These are phyloP conservation scores for Zophobas morio DNA, from an alignment of 1,140 invertebrate genomes.

Conservation along the genomic window DNA sequence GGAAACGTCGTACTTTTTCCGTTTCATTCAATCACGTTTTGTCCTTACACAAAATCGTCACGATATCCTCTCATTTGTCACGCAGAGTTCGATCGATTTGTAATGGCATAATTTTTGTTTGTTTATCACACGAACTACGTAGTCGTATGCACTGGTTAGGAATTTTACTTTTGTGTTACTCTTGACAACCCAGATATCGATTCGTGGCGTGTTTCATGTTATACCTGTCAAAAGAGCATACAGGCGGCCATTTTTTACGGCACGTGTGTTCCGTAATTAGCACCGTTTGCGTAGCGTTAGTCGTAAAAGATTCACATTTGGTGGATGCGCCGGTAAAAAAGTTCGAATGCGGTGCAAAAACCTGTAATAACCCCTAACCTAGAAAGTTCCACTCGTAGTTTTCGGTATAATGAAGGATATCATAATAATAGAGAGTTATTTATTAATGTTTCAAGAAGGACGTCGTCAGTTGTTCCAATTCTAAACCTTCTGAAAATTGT, in stretches of 20 bases:
- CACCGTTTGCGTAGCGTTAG: constrained; percentile 5
- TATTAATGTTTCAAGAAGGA: constrained; percentile 31
- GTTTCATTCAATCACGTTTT: constrained; percentile 45
- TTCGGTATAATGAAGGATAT: not conserved
- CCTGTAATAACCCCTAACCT: not conserved
- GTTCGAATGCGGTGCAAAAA: not conserved
- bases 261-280: constrained; percentile 14
- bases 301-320: constrained; percentile 9
- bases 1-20: constrained; percentile 29
- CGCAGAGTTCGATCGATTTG: constrained; percentile 25
- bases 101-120: constrained; percentile 41
- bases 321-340: constrained; percentile 18
- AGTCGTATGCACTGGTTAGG: constrained; percentile 11
- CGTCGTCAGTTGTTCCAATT: constrained; percentile 25
- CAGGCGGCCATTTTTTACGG: constrained; percentile 12
- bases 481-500: constrained; percentile 10
- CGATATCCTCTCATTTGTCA: constrained; percentile 45
- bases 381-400: not conserved
- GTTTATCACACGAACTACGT: constrained; percentile 35
- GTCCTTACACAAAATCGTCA: constrained; percentile 38
- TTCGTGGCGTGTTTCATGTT: constrained; percentile 25
- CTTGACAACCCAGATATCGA: constrained; percentile 30
- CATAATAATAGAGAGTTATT: constrained; percentile 1
- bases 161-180: constrained; percentile 35
- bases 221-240: not conserved